Base-by-base conservation (phyloP, 2,797 vertebrate genomes). In the Ctenopoma kingsleyae region DNA sequence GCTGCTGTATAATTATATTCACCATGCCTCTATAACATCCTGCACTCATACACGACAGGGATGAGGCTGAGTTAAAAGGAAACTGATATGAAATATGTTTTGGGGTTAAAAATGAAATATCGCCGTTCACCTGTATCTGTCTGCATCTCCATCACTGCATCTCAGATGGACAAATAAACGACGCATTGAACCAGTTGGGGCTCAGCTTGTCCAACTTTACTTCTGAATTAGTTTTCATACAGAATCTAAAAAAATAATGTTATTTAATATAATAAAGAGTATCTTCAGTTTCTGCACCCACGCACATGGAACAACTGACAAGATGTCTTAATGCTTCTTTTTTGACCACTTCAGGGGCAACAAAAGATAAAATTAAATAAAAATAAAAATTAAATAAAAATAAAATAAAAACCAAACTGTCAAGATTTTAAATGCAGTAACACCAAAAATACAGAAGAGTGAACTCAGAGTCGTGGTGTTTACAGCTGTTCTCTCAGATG, bases 1-100 rank as follows among this genome's bases (percentile, higher is more conserved):
- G 48, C 30, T 72, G 71, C 70, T 63, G 41, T 22, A 56, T 78
- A 74, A 87, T 81, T 25, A 74, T 76, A 70, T 78, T 47, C 12
- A 51, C 40, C 56, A 55, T 17, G 53, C 32, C 51, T 55, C 49
- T 46, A 2, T 15, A 25, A 41, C 68, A 58, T 46, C 67, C 43
- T 67, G 8, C 50, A 12, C 35, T 32, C 36, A 5, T 20, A 69
- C 46, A 70, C 54, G 49, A 54, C 20, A 56, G 3, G 19, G 30
- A 48, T 17, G 32, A 22, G 47, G 56, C 43, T 17, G 22, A 22
- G 16, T 36, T 27, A 10, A 38, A 63, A 22, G 19, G 20, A n/a
- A 54, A 25, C n/a, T 10, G 9, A 17, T 3, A 3, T 27, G 7
- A 10, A 27, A 27, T 27, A 27, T 27, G 25, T 27, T 27, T 27